phyloP scores from a whole-genome alignment of 2,888 invertebrate species.

The Aphodius granarius region DNA sequence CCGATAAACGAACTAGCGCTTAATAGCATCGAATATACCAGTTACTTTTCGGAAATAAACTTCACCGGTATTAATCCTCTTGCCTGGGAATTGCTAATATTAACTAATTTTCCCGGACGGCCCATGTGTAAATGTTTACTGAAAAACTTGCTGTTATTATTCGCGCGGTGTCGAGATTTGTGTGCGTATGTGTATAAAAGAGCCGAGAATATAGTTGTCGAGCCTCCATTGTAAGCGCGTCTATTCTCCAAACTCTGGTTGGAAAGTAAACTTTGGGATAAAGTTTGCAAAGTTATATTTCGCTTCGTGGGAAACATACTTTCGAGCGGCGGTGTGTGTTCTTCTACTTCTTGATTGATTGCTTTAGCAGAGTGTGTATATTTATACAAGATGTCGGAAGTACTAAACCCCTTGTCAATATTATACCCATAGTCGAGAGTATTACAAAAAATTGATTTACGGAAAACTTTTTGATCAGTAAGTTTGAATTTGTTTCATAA shows the following conservation, averaged over 20 bases:
- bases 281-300: neutral
- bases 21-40: neutral
- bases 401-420: neutral
- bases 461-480: too few species aligned
- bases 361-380: neutral
- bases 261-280: neutral
- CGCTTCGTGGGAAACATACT: neutral
- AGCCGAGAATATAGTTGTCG: neutral
- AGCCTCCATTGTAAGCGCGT: neutral
- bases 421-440: neutral
- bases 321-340: neutral
- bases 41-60: neutral
- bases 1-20: neutral
- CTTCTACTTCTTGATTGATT: neutral
- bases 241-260: neutral
- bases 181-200: neutral
- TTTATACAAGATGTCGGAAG: neutral
- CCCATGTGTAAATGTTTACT: neutral
- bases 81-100: neutral
- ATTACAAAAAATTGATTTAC: too few species aligned
- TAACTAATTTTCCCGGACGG: neutral
- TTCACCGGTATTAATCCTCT: neutral
- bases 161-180: neutral
- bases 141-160: neutral
- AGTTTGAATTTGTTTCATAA: too few species aligned